Conservation (phyloP, 2,888 invertebrate genomes). For the Oeneis ivallda region DNA sequence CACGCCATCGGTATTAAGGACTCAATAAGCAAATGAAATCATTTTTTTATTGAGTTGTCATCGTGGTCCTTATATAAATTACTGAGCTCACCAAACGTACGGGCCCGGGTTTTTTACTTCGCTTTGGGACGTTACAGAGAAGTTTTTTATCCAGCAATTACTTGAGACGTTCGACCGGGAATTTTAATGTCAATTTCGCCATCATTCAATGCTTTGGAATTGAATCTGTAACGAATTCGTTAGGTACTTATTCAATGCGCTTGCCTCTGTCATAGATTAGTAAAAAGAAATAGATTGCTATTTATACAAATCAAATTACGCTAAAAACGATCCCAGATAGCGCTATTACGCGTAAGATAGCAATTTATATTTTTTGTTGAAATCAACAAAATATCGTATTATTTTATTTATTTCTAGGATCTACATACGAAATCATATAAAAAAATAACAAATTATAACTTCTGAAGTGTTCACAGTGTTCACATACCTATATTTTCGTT, state of each 20-base stretch:
- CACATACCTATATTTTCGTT: too few species aligned
- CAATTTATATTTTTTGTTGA: too few species aligned
- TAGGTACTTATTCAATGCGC: slow-evolving; percentile 24
- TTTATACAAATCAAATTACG: too few species aligned
- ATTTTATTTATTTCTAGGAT: too few species aligned
- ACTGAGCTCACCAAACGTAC: slow-evolving; percentile 60
- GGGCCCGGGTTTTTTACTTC: slow-evolving; percentile 66
- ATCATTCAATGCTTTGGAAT: slow-evolving; percentile 78
- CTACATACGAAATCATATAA: too few species aligned
- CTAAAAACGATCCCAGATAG: too few species aligned
- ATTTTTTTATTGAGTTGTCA: slow-evolving; percentile 81
- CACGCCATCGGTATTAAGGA: slow-evolving; percentile 73
- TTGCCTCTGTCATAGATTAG: background rate
- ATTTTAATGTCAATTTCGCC: slow-evolving; percentile 80
- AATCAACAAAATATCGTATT: too few species aligned
- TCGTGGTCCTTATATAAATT: slow-evolving; percentile 72
- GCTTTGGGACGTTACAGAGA: slow-evolving; percentile 77
- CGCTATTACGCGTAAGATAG: too few species aligned
- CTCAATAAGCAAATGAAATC: slow-evolving; percentile 82
- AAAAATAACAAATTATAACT: too few species aligned
- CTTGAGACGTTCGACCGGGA: slow-evolving; percentile 76
- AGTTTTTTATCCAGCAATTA: slow-evolving; percentile 81
- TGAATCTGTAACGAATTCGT: slow-evolving; percentile 69
- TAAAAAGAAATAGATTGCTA: too few species aligned
- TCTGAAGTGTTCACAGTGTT: too few species aligned